Percentiles rank a stretch among this genome's conserved stretches.
Conservation (phyloP, 1,140 invertebrate species). For the Lordiphosa mommai region DNA sequence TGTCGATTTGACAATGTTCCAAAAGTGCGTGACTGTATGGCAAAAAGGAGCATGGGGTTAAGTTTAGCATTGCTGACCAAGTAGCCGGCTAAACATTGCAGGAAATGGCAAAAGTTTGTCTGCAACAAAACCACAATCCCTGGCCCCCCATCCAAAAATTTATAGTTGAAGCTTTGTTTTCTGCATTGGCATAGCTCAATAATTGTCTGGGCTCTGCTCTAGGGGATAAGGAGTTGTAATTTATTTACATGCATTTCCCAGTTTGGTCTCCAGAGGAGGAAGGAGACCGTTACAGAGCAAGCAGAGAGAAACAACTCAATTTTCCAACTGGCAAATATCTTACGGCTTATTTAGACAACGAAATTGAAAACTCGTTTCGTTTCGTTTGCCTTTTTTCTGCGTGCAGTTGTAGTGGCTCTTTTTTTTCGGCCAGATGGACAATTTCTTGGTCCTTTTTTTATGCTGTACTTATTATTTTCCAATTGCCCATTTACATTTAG, state of each 20-base stretch:
- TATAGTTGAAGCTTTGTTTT: conserved; percentile 27
- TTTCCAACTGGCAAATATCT: conserved; percentile 44
- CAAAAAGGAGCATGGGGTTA: neutral
- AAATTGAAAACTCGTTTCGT: conserved; percentile 49
- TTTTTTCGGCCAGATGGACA: neutral
- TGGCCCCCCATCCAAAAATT: neutral
- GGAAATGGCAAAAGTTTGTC: conserved; percentile 46
- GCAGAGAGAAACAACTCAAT: conserved; percentile 34
- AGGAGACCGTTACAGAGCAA: neutral
- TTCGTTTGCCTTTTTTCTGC: conserved; percentile 19
- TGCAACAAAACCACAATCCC: neutral
- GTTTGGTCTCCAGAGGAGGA: conserved; percentile 17
- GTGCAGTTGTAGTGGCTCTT: neutral
- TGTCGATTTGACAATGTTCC: conserved; percentile 66
- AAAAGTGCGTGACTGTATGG: neutral
- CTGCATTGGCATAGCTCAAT: conserved; percentile 48
- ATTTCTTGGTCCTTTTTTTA: conserved; percentile 23
- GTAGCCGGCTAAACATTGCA: conserved; percentile 44
- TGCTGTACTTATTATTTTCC: conserved; percentile 26
- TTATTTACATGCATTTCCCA: conserved; percentile 70
- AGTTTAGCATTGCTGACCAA: conserved; percentile 15
- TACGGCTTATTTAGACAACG: conserved; percentile 52
- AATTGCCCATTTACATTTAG: conserved; percentile 72
- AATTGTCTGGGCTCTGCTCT: conserved; percentile 26
- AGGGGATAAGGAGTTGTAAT: conserved; percentile 39